Evolutionary conservation across 2,797 vertebrate species (phyloP).

Genomic region (Acrossocheilus wenchowensis): DNA sequence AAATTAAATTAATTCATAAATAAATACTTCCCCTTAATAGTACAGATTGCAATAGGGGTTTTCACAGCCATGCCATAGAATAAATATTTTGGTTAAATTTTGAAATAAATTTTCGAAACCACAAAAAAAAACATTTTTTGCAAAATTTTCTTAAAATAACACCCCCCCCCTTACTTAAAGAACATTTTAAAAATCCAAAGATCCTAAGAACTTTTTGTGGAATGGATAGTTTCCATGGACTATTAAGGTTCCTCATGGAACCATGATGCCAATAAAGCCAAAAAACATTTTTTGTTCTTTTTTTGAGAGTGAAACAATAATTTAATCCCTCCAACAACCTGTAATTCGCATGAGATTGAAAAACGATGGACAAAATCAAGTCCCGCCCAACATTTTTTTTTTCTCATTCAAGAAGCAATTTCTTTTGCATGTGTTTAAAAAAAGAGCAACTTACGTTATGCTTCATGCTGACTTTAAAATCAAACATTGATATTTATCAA

Average conservation of each 20-base stretch:
- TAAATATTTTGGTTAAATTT: not conserved
- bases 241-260: not conserved
- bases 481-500: not conserved
- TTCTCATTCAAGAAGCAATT: not conserved
- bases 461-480: not conserved
- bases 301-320: not conserved
- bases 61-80: not conserved
- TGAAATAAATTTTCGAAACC: too few species aligned
- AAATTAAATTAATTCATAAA: not conserved
- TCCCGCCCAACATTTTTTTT: too few species aligned
- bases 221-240: too few species aligned
- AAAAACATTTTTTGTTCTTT: too few species aligned
- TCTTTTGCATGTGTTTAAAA: not conserved
- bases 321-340: not conserved
- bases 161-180: not conserved
- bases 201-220: not conserved
- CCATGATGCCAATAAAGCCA: not conserved
- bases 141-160: too few species aligned
- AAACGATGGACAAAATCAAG: not conserved
- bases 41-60: not conserved
- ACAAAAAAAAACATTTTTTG: not conserved
- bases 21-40: not conserved
- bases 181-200: not conserved
- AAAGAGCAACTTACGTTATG: not conserved
- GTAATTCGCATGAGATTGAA: not conserved